Evolutionary conservation across 2,113 vertebrate genomes (phyloP).

Genomic region (Lepus americanus): DNA sequence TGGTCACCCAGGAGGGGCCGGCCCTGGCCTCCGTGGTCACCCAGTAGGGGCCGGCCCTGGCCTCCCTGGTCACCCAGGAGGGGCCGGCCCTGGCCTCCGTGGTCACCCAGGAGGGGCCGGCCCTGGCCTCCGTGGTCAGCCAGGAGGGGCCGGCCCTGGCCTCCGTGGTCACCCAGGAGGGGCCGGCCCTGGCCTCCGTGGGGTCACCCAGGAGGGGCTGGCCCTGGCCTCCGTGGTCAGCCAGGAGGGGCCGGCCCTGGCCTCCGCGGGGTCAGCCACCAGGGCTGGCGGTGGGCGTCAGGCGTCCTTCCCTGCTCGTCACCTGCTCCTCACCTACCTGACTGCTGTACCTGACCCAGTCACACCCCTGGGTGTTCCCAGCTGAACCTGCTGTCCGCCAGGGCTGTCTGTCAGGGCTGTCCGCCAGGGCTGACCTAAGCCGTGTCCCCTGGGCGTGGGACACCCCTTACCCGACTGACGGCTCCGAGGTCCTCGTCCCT

Average conservation of each 20-base stretch:
- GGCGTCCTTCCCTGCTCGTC: not conserved
- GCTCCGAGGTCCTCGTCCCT: not conserved
- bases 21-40: no score
- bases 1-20: no score
- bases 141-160: not conserved
- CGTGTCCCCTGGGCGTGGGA: no score
- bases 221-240: not conserved
- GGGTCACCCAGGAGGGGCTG: not conserved
- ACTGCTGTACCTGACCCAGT: no score
- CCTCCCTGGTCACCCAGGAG: no score
- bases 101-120: not conserved
- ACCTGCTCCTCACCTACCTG: not conserved
- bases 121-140: fast-evolving
- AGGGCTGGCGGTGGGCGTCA: not conserved
- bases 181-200: not conserved
- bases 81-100: no score
- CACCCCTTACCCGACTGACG: no score
- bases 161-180: fast-evolving
- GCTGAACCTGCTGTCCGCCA: not conserved
- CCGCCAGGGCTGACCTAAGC: no score
- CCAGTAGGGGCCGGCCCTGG: no score
- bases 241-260: not conserved
- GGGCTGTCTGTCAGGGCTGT: no score
- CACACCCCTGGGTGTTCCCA: not conserved
- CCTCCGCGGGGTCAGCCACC: not conserved